Base-by-base conservation (phyloP, 2,113 vertebrate genomes). In the Ochotona curzoniae region DNA sequence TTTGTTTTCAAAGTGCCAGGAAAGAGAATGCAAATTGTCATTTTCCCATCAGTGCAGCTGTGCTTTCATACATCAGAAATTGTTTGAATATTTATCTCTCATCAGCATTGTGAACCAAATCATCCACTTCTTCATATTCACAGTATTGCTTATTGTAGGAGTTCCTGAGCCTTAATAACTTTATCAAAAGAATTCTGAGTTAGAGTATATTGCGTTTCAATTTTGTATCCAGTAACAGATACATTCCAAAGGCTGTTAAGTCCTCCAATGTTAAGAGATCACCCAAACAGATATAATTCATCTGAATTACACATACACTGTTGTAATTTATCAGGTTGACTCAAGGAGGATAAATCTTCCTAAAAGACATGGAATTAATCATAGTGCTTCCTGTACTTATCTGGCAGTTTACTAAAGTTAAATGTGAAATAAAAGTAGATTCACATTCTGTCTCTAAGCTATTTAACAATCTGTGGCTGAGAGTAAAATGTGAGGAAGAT, bases 311-410 rank as follows among this genome's bases (percentile, higher is more conserved):
- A 91, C 93, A 96, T 70, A 91, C 93, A 91, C 86, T 93, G 14
- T 87, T 94, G 10, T 95, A 82, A 95, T 97, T 97, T 97, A 93
- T 97, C 82, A 93, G 85, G 64, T 79, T 94, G 83, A 70, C 44
- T 97, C 32, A 49, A 94, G 79, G n/a, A 86, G 96, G 61, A 84
- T 92, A 88, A 89, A 84, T 96, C 94, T 96, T 93, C 74, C 73
- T 90, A 95, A 98, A 98, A 97, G 32, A 87, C 6, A 81, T 63
- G 82, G 44, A 96, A 93, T 94, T 97, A 97, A 97, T 93, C 90
- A 94, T 2, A 83, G 11, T 84, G 9, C 10, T 93, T 93, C 32
- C 90, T 57, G 0, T 95, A 83, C 95, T 97, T 97, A 96, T 90
- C 93, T 97, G 84, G 51, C 93, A 95, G 83, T 95, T 96, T 94